phyloP scores from a whole-genome alignment of 1,140 invertebrate species.

The Ridgeia piscesae region DNA sequence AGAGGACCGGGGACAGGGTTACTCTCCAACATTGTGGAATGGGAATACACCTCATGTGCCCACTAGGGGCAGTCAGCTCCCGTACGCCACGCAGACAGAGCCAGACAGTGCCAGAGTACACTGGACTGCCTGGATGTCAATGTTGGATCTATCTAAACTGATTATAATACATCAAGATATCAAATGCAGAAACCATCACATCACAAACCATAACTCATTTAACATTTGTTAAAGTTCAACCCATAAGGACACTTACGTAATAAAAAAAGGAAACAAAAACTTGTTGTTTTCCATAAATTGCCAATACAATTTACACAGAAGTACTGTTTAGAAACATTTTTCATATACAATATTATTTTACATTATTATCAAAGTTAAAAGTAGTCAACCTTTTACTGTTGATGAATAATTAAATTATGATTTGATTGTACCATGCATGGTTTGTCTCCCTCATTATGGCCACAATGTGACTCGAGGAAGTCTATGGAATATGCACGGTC shows the following conservation, averaged over 20 bases:
- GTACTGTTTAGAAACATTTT: no score
- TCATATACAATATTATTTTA: background rate
- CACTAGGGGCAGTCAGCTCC: constrained; percentile 19
- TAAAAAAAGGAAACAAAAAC: no score
- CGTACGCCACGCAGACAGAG: constrained; percentile 21
- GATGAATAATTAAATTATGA: background rate
- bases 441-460: background rate
- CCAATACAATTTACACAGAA: no score
- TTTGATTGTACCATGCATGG: background rate
- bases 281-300: no score
- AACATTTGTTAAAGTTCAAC: no score
- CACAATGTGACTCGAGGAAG: background rate
- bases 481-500: background rate
- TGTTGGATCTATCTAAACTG: background rate
- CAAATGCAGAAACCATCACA: background rate
- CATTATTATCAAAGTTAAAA: background rate
- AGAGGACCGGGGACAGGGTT: constrained; percentile 24
- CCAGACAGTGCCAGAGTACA: background rate
- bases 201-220: no score
- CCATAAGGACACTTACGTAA: no score
- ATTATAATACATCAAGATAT: background rate
- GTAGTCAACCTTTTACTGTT: no score
- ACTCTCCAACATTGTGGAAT: constrained; percentile 29
- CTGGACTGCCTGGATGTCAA: background rate
- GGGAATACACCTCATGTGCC: constrained; percentile 19